Base-by-base conservation (phyloP, 2,888 invertebrate genomes). In the Nomada goodeniana region DNA sequence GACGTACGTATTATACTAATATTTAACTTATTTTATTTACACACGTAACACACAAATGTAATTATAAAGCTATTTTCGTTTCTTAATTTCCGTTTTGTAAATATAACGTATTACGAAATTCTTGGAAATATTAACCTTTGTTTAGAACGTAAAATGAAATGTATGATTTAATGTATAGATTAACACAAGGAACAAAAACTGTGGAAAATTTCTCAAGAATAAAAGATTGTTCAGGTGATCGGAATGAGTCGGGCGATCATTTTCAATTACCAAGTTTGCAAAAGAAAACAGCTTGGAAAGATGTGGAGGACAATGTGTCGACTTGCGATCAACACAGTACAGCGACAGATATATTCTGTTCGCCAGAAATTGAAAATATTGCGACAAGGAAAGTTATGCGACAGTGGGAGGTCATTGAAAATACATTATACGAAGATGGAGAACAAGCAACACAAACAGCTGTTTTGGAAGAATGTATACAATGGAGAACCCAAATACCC, bases 401-500 rank as follows among this genome's bases (percentile, higher is more conserved):
- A 47, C 89, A 92, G 13, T 93, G 93, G 93, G 80, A 89, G 18
- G 83, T 89, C 23, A 84, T 92, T 53, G 93, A 93, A 72, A 89
- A 85, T 71, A 91, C 90, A 64, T 85, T 93, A 18, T 93, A 91
- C 47, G 89, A 91, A 42, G 92, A 92, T 73, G 88, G 86, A 4
- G 84, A 91, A 26, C 86, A 86, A 73, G 68, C 88, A 29, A 67
- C 81, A 4, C 76, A 84, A 2, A 89, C 88, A 18, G 64, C 81
- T 64, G 71, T 89, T 52, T 83, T 85, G 53, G 91, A 92, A 23
- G 93, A 93, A 79, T 93, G 93, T 65, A 63, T 84, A 61, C 93
- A 93, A 77, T 93, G 93, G 93, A 88, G 89, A 71, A 89, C 78
- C 3, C 93, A 93, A 71, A 85, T 93, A 74, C 90, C 91, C 4